Evolutionary conservation across 2,113 vertebrate genomes (phyloP).

Genomic region (Leucopsar rothschildi): DNA sequence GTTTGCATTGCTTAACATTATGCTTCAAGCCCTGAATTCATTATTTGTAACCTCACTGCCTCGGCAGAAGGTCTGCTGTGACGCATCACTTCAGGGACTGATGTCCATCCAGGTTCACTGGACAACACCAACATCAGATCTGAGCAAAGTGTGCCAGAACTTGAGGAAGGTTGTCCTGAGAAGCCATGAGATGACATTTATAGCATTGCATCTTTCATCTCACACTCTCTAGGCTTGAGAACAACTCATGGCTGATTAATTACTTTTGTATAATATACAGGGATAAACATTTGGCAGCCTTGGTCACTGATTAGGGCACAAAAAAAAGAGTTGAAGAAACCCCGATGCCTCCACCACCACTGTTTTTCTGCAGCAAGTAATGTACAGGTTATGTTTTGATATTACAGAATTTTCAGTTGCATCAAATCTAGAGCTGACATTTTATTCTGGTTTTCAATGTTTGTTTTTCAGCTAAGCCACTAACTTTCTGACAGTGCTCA

Average conservation of each 20-base stretch:
- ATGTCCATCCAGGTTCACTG: background rate
- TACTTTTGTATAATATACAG: background rate
- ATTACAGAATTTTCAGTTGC: background rate
- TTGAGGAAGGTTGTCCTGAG: background rate
- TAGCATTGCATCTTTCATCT: background rate
- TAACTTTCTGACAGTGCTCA: background rate
- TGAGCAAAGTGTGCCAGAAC: background rate
- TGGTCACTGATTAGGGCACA: background rate
- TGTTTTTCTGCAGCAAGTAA: background rate
- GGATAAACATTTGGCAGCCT: background rate
- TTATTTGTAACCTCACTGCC: background rate
- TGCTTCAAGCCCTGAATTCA: background rate
- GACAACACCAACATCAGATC: background rate
- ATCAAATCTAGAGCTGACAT: background rate
- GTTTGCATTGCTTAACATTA: background rate
- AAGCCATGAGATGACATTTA: background rate
- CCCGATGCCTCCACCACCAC: background rate
- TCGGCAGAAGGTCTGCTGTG: background rate
- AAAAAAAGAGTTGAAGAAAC: background rate
- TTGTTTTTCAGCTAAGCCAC: slow-evolving; percentile 9
- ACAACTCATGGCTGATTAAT: background rate
- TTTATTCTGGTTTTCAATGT: background rate
- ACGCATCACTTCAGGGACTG: background rate
- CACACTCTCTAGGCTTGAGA: background rate
- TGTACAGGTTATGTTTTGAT: background rate